Evolutionary conservation across 2,888 invertebrate genomes (phyloP).

Genomic region (Malthinus flaveolus): DNA sequence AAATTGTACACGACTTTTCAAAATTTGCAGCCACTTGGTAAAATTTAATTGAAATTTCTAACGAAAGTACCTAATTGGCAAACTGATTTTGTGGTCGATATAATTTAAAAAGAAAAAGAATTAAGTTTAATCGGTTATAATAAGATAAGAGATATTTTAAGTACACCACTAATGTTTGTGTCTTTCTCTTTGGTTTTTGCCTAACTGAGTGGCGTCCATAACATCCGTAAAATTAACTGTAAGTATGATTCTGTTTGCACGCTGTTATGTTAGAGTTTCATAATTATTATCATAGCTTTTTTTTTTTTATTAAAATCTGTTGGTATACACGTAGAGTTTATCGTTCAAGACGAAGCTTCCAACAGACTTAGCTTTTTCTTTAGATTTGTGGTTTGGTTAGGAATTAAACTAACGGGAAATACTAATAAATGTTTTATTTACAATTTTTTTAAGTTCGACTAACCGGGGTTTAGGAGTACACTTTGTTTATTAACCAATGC

Average conservation of each 20-base stretch:
- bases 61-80: too few species aligned
- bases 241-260: slow-evolving; percentile 50
- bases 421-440: slow-evolving; percentile 41
- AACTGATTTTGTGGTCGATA: too few species aligned
- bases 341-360: slow-evolving; percentile 12
- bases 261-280: slow-evolving; percentile 27
- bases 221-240: slow-evolving; percentile 53
- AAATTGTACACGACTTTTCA: too few species aligned
- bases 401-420: slow-evolving; percentile 55
- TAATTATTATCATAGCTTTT: slow-evolving; percentile 21
- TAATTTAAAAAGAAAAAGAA: too few species aligned
- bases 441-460: background rate
- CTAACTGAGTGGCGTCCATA: slow-evolving; percentile 57
- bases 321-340: slow-evolving; percentile 14
- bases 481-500: background rate
- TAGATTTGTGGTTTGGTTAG: slow-evolving; percentile 42
- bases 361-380: slow-evolving; percentile 30
- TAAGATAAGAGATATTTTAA: slow-evolving; percentile 16
- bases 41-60: too few species aligned
- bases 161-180: slow-evolving; percentile 49
- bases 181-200: slow-evolving; percentile 59
- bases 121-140: slow-evolving; percentile 3
- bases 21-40: too few species aligned
- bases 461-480: background rate
- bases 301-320: slow-evolving; percentile 18